These are phyloP conservation scores for Lates japonicus DNA, from an alignment of 2,797 vertebrate genomes.

Conservation along the genomic window DNA sequence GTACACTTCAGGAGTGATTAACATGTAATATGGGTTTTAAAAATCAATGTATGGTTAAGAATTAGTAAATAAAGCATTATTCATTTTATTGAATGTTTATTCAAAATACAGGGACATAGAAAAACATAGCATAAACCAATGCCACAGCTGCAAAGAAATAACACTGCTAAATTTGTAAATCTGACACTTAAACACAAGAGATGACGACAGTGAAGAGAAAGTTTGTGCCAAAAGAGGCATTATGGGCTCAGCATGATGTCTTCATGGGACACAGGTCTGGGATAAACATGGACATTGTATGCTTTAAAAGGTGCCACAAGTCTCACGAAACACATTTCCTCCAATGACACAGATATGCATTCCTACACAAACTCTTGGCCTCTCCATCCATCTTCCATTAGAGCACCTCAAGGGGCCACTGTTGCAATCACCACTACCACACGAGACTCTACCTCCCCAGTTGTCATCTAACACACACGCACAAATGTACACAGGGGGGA, in stretches of 20 bases:
- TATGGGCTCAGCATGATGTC: slow-evolving; percentile 14
- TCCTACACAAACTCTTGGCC: slow-evolving; percentile 43
- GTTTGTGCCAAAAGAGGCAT: slow-evolving; percentile 9
- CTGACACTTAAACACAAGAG: background rate
- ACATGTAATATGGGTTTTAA: background rate
- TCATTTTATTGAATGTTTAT: background rate
- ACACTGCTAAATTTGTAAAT: background rate
- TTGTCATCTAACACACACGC: slow-evolving; percentile 57
- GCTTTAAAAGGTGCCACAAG: slow-evolving; percentile 40
- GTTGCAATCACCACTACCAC: slow-evolving; percentile 57
- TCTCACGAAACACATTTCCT: slow-evolving; percentile 71
- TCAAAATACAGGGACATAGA: background rate
- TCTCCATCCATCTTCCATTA: slow-evolving; percentile 62
- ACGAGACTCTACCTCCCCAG: slow-evolving; percentile 37
- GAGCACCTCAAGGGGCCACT: slow-evolving; percentile 52
- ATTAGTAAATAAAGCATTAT: background rate
- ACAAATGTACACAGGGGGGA: slow-evolving; percentile 45
- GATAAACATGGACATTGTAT: slow-evolving; percentile 59
- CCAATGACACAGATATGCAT: slow-evolving; percentile 54
- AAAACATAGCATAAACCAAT: background rate
- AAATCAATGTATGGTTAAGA: background rate
- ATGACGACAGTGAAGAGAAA: background rate
- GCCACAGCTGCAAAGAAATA: background rate
- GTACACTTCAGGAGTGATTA: background rate
- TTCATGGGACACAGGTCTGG: slow-evolving; percentile 3